phyloP scores from a whole-genome alignment of 2,797 vertebrate species.

The Loris lydekkerianus region DNA sequence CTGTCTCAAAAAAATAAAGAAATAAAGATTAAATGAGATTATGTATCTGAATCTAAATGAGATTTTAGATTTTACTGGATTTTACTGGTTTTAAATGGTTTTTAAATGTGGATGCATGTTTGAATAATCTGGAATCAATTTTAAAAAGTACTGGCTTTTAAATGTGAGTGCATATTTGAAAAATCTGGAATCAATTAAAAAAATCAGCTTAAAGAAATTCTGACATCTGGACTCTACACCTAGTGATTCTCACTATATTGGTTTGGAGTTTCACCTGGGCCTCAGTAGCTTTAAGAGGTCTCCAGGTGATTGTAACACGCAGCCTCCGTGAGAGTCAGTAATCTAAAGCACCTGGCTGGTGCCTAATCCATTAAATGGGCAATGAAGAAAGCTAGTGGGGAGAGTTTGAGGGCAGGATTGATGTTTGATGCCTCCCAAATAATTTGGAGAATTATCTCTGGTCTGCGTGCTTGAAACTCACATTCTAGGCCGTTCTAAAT shows the following conservation, averaged over 20 bases:
- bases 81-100: too few relatives aligned
- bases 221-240: not conserved
- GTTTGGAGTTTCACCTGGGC: not conserved
- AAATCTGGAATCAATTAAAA: not conserved
- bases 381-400: not conserved
- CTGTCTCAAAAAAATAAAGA: too few relatives aligned
- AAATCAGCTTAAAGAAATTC: not conserved
- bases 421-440: not conserved
- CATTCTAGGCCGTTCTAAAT: not conserved
- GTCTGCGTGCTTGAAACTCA: not conserved
- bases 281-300: not conserved
- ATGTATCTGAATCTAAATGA: not conserved
- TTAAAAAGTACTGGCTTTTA: not conserved
- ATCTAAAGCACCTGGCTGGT: not conserved
- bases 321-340: not conserved
- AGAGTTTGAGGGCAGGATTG: not conserved
- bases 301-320: not conserved
- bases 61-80: too few relatives aligned
- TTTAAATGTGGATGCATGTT: too few relatives aligned
- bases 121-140: too few relatives aligned
- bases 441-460: conserved; percentile 40
- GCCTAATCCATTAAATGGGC: not conserved
- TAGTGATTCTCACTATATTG: not conserved
- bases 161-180: not conserved
- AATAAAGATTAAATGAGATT: not conserved